A percentile compares a stretch with the other conserved stretches of the same genome.
phyloP scores from a whole-genome alignment of 2,888 invertebrate species.

The Gastracanthus pulcherrimus region DNA sequence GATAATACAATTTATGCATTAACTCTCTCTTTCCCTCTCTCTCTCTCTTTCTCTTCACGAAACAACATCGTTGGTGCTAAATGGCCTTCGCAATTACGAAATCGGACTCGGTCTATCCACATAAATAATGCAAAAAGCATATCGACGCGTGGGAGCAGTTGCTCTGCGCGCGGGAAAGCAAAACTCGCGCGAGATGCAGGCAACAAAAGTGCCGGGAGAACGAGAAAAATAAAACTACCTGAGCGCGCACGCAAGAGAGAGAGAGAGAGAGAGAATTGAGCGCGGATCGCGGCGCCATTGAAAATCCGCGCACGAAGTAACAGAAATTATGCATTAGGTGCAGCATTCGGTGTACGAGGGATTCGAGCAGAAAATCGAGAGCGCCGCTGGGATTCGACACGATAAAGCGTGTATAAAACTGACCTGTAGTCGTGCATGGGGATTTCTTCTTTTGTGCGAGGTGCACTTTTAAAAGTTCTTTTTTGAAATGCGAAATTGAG shows the following conservation, averaged over 20 bases:
- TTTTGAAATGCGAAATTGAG: background rate
- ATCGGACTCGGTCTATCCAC: background rate
- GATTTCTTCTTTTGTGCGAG: no score
- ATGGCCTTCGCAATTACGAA: conserved; percentile 11
- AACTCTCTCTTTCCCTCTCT: background rate
- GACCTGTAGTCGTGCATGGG: no score
- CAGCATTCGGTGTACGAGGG: background rate
- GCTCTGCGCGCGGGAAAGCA: background rate
- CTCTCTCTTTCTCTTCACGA: background rate
- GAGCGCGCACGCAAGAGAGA: background rate
- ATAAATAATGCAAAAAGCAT: background rate
- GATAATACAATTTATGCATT: background rate
- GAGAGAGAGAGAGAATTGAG: background rate
- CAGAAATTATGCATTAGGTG: background rate
- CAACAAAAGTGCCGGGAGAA: no score
- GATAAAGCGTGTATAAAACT: background rate
- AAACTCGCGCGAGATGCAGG: background rate
- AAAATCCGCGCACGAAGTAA: background rate
- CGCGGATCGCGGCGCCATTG: background rate
- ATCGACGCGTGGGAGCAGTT: background rate
- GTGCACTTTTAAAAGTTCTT: background rate
- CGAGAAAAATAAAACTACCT: no score
- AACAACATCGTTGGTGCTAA: conserved; percentile 19
- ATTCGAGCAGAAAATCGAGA: background rate
- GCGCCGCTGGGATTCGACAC: background rate